These are phyloP conservation scores for Cathartes aura DNA, from an alignment of 2,113 vertebrate species.

Conservation along the genomic window DNA sequence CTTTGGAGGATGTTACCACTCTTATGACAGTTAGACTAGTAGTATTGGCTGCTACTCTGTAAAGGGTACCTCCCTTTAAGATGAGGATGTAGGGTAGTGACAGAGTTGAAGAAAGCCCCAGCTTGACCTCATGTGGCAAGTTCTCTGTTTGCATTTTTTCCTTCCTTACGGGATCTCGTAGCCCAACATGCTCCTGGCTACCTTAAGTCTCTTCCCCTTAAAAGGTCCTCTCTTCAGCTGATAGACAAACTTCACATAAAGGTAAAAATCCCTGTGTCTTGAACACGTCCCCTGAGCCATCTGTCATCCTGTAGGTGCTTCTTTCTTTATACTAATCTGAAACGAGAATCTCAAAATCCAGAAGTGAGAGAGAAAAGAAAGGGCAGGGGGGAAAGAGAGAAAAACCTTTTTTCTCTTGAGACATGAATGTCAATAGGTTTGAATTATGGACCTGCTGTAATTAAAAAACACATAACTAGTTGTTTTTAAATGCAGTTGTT, in stretches of 20 bases:
- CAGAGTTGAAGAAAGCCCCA: neutral
- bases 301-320: neutral
- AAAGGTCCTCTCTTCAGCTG: neutral
- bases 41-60: neutral
- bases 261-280: neutral
- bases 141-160: neutral
- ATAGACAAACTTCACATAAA: neutral
- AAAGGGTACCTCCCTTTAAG: neutral
- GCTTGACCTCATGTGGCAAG: neutral
- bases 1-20: neutral
- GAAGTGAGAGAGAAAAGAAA: neutral
- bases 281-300: neutral
- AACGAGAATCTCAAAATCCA: neutral
- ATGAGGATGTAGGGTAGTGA: neutral
- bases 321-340: neutral
- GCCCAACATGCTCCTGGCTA: neutral
- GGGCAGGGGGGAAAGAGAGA: neutral
- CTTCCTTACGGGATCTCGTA: neutral
- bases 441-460: conserved; percentile 73
- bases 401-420: conserved; percentile 46
- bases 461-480: conserved; percentile 76
- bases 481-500: conserved; percentile 78
- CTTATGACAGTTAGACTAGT: neutral
- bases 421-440: conserved; percentile 58
- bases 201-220: neutral